These are phyloP conservation scores for Pipistrellus pipistrellus DNA, from an alignment of 2,797 vertebrate species.

Conservation along the genomic window DNA sequence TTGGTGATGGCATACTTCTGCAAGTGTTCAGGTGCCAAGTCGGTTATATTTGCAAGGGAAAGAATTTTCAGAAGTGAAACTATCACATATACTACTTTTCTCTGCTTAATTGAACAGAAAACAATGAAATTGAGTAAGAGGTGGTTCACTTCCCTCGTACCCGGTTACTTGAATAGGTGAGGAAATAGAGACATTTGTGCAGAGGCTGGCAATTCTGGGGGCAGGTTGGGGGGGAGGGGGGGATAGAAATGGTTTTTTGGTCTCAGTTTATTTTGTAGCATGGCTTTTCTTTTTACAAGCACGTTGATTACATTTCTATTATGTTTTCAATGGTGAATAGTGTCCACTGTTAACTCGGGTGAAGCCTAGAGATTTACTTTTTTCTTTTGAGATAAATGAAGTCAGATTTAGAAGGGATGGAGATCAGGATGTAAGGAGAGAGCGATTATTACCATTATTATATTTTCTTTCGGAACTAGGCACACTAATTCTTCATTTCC, in stretches of 20 bases:
- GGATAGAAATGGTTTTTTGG: neutral
- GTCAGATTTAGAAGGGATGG: neutral
- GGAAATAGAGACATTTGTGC: neutral
- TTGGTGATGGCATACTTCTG: neutral
- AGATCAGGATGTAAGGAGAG: neutral
- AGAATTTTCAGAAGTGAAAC: neutral
- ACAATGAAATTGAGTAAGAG: conserved; percentile 19
- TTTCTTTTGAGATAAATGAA: conserved; percentile 16
- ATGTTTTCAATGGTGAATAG: neutral
- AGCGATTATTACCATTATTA: neutral
- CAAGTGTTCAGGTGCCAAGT: neutral
- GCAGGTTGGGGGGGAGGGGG: too few relatives aligned
- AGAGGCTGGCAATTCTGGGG: neutral
- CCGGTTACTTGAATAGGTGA: conserved; percentile 6
- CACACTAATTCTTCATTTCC: neutral
- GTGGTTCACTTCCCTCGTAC: neutral
- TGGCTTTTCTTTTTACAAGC: neutral
- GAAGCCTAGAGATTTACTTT: neutral
- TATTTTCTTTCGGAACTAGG: neutral
- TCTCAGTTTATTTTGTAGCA: neutral
- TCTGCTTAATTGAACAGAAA: neutral
- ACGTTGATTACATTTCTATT: neutral
- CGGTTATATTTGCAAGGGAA: neutral
- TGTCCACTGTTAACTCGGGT: neutral
- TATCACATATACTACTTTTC: neutral